A percentile compares a stretch with the other conserved stretches of the same genome.
Conservation (phyloP, 2,888 invertebrate species). For the Coremacera marginata region DNA sequence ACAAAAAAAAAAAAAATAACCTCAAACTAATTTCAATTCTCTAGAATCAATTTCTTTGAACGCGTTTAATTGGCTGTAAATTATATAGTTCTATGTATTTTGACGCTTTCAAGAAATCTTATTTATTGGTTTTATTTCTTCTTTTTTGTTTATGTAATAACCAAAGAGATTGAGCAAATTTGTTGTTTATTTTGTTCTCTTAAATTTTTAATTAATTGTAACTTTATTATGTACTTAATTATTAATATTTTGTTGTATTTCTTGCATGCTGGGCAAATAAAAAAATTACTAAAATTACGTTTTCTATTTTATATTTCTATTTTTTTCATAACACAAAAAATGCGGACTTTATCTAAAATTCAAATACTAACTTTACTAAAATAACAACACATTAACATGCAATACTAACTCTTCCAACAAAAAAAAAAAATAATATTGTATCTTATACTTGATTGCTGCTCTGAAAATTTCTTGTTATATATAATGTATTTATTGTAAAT, state of each 20-base stretch:
- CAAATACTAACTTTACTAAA: constrained; percentile 2
- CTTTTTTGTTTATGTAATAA: constrained; percentile 27
- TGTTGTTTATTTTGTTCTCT: constrained; percentile 37
- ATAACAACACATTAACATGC: background rate
- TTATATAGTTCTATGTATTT: constrained; percentile 48
- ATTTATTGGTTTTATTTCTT: background rate
- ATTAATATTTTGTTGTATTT: constrained; percentile 44
- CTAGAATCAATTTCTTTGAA: constrained; percentile 20
- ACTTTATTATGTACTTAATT: constrained; percentile 45
- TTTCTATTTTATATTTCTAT: constrained; percentile 45
- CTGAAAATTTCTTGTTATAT: constrained; percentile 10
- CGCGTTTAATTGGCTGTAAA: constrained; percentile 48
- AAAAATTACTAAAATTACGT: constrained; percentile 44
- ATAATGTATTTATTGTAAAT: constrained; percentile 20
- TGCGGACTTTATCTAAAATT: constrained; percentile 28
- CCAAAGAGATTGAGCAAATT: constrained; percentile 25
- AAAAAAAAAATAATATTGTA: constrained; percentile 1
- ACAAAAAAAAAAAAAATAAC: constrained; percentile 1
- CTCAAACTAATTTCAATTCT: constrained; percentile 19
- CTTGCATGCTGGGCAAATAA: constrained; percentile 49
- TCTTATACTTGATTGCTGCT: constrained; percentile 13
- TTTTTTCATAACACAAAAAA: constrained; percentile 42
- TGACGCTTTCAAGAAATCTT: constrained; percentile 18
- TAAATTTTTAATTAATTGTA: constrained; percentile 37
- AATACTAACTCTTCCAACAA: background rate